Evolutionary conservation across 2,797 vertebrate genomes (phyloP), one percentile per base, ranked within the genome.

Genomic region (Vespertilio murinus): DNA sequence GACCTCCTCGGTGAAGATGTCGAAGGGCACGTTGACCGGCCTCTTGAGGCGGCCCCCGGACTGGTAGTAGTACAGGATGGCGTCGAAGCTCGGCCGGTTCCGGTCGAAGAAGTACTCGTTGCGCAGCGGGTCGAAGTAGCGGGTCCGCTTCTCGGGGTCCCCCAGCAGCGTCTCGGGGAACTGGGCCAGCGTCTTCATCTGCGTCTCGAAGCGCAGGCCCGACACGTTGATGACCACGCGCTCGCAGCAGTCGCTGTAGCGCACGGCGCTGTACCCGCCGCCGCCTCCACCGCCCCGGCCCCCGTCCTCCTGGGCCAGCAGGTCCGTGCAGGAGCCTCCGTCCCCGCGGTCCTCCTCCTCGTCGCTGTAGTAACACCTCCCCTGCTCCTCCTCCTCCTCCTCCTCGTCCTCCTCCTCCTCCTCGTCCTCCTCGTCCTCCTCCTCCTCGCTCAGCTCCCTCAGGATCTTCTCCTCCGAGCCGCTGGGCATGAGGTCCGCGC

Each of bases 91-190:
- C 38, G 99, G 99, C 18, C 99, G 98, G 97, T 99, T 99, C 94
- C 99, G 97, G 92, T 99, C 99, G 85, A 99, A 99, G 97, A 99
- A 99, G 98, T 99, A 99, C 93, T 99, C 99, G 9, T 99, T 99
- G 94, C 99, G 98, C 95, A 99, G 98, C 81, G 99, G 99, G 97
- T 99, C 99, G 86, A 99, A 99, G 98, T 99, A 99, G 88, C 99
- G 98, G 97, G 99, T 99, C 79, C 99, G 98, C 97, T 99, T 99
- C 45, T 99, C 99, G 0, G 99, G 99, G 94, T 99, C 99, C 13
- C 99, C 99, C 97, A 99, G 96, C 91, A 99, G 95, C 0, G 99
- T 99, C 97, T 99, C 99, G 0, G 99, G 99, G 96, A 99, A 99
- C 98, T 99, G 99, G 42, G 99, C 98, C 75, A 99, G 98, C 0